Conservation (phyloP, 1,140 invertebrate species). For the Bicyclus anynana region DNA sequence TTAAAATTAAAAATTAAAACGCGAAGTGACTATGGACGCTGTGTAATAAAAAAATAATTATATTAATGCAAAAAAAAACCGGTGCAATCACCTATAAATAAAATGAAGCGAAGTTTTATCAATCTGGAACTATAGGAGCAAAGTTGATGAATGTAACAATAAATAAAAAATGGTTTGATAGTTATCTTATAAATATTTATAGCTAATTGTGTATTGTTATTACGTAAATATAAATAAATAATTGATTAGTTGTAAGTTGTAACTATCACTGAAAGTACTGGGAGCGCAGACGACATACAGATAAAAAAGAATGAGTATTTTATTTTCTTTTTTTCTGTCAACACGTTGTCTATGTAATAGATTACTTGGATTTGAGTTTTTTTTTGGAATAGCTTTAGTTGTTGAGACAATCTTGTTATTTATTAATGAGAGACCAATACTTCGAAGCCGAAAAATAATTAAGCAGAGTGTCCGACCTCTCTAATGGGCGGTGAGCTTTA, state of each 20-base stretch:
- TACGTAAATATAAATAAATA: conserved; percentile 76
- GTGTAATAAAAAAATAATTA: conserved; percentile 49
- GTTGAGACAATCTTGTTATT: not conserved
- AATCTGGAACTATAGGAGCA: conserved; percentile 53
- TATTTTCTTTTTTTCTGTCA: conserved; percentile 50
- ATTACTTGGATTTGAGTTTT: conserved; percentile 2
- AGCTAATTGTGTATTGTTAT: conserved; percentile 77
- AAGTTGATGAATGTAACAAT: conserved; percentile 61
- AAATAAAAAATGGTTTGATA: conserved; percentile 68
- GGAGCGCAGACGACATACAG: conserved; percentile 51
- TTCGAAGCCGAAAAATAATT: not conserved
- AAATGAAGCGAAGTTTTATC: conserved; percentile 46
- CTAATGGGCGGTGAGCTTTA: conserved; percentile 7
- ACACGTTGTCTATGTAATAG: conserved; percentile 51
- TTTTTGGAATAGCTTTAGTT: not conserved
- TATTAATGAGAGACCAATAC: not conserved
- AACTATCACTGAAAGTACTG: conserved; percentile 65
- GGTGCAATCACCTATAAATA: conserved; percentile 57
- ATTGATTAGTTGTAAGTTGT: conserved; percentile 75
- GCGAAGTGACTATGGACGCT: conserved; percentile 64
- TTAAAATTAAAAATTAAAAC: conserved; percentile 69
- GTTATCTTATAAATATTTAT: conserved; percentile 77
- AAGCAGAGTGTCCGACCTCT: not conserved
- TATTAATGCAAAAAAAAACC: no score
- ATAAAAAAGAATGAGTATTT: conserved; percentile 42